A percentile compares a stretch with the other conserved stretches of the same genome.
phyloP scores from a whole-genome alignment of 2,888 invertebrate genomes.

The Protodeltote pygarga region DNA sequence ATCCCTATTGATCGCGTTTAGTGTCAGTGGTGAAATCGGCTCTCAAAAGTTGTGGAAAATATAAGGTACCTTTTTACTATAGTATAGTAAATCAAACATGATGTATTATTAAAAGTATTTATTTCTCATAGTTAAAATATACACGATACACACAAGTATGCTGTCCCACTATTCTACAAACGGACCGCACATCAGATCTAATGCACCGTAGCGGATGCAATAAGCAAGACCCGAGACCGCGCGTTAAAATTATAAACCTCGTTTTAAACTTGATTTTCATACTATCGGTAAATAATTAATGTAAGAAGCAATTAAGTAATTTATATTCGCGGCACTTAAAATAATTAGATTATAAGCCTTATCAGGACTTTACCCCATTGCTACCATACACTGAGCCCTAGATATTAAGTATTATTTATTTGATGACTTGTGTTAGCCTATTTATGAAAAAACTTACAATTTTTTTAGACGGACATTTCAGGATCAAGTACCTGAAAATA shows the following conservation, averaged over 20 bases:
- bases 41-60: not conserved
- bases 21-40: too few species aligned
- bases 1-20: too few species aligned
- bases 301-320: too few species aligned
- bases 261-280: not conserved
- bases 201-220: conserved; percentile 33
- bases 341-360: too few species aligned
- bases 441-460: conserved; percentile 6
- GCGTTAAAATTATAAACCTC: conserved; percentile 1
- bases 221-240: conserved; percentile 11
- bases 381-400: too few species aligned
- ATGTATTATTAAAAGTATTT: conserved; percentile 26
- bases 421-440: too few species aligned
- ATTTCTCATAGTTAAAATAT: conserved; percentile 34
- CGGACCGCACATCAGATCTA: conserved; percentile 36
- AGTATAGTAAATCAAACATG: conserved; percentile 30
- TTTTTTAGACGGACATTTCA: not conserved
- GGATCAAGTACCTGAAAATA: conserved; percentile 28
- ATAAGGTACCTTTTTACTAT: not conserved
- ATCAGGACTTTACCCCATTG: too few species aligned
- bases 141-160: conserved; percentile 17
- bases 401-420: too few species aligned
- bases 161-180: conserved; percentile 44
- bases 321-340: too few species aligned
- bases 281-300: too few species aligned